Conservation (phyloP, 2,888 invertebrate genomes). For the Tinea trinotella region DNA sequence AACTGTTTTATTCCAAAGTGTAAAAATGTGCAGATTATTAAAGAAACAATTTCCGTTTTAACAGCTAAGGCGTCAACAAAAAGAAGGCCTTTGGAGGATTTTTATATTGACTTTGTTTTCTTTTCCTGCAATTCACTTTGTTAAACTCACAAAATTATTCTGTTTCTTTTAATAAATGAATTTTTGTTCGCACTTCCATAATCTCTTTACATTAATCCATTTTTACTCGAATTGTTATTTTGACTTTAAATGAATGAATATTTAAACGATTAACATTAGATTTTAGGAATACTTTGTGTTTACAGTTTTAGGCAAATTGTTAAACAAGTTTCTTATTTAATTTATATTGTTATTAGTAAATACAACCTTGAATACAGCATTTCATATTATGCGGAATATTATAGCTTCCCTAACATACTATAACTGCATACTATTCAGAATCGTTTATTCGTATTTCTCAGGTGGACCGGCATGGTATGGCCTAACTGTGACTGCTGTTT, state of each 20-base stretch:
- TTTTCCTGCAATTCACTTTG: conserved; percentile 13
- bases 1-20: not conserved
- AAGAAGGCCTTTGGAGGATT: not conserved
- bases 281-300: no score
- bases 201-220: conserved; percentile 1
- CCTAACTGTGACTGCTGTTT: no score
- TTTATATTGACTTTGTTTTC: conserved; percentile 16
- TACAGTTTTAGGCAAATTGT: no score
- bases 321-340: no score
- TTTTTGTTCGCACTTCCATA: not conserved
- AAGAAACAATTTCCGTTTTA: conserved; percentile 13
- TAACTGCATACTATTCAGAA: no score
- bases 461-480: no score
- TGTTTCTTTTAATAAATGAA: conserved; percentile 11
- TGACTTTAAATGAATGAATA: not conserved
- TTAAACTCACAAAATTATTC: conserved; percentile 14
- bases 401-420: no score
- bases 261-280: not conserved
- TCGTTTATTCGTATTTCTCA: no score
- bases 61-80: conserved; percentile 15
- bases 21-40: conserved; percentile 6
- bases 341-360: no score
- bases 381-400: no score
- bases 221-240: not conserved
- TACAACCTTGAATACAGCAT: no score